phyloP scores from a whole-genome alignment of 53 echinoderm and acorn worm genomes.

The Patiria pectinifera region DNA sequence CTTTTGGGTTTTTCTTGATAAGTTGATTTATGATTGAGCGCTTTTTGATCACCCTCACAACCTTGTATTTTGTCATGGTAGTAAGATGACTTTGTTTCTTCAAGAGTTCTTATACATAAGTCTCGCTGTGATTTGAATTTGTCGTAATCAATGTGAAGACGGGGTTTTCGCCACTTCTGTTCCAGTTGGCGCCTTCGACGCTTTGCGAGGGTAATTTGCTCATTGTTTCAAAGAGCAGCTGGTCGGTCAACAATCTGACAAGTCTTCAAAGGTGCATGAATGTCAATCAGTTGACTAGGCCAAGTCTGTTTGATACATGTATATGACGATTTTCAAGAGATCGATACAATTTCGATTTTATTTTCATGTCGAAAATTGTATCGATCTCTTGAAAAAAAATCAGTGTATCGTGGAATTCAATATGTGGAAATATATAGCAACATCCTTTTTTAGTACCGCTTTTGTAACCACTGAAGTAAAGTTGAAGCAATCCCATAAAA shows the following conservation, averaged over 20 bases:
- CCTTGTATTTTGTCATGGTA: slow-evolving; percentile 47
- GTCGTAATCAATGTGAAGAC: slow-evolving; percentile 5
- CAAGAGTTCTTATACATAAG: slow-evolving; percentile 14
- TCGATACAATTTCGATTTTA: too few relatives aligned
- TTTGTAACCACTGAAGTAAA: too few relatives aligned
- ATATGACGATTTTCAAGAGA: too few relatives aligned
- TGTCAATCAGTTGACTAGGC: background rate
- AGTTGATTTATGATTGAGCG: slow-evolving; percentile 37
- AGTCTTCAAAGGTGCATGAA: background rate
- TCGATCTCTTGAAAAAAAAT: too few relatives aligned
- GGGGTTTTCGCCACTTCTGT: slow-evolving; percentile 45
- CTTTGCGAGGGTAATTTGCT: slow-evolving; percentile 55
- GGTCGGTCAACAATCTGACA: background rate
- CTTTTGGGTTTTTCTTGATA: slow-evolving; percentile 2
- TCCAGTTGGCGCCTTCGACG: slow-evolving; percentile 35
- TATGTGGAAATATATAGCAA: too few relatives aligned
- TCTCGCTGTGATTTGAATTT: slow-evolving; percentile 44
- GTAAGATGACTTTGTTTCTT: slow-evolving; percentile 31
- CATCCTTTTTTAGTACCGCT: too few relatives aligned
- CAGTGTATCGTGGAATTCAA: too few relatives aligned
- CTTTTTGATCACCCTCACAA: slow-evolving; percentile 31
- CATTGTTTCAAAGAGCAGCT: slow-evolving; percentile 45
- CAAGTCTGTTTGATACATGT: too few relatives aligned
- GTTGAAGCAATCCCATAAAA: too few relatives aligned
- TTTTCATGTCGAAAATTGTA: too few relatives aligned